Evolutionary conservation across 1,140 invertebrate species (phyloP).

Genomic region (Papilio polytes): DNA sequence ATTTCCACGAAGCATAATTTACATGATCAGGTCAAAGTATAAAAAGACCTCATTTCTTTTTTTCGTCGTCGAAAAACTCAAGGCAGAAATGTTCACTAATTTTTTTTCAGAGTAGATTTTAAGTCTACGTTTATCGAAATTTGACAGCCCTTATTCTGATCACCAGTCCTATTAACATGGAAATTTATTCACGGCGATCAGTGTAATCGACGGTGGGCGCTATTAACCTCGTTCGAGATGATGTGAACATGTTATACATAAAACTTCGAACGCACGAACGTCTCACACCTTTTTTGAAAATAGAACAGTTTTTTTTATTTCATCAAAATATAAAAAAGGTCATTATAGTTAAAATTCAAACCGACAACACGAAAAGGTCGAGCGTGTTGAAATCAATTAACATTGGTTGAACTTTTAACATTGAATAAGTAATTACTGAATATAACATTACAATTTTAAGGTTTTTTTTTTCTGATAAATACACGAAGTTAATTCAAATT

Average conservation of each 20-base stretch:
- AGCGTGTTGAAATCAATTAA: conserved; percentile 49
- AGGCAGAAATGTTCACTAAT: background rate
- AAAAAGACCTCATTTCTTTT: too few relatives aligned
- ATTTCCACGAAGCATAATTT: too few relatives aligned
- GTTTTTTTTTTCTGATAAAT: background rate
- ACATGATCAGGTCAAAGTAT: too few relatives aligned
- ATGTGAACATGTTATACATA: conserved; percentile 66
- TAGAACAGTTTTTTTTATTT: conserved; percentile 25
- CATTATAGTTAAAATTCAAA: conserved; percentile 1
- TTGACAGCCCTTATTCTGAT: conserved; percentile 62
- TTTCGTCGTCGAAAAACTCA: too few relatives aligned
- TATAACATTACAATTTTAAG: background rate
- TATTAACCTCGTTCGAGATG: conserved; percentile 77
- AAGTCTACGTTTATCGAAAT: background rate
- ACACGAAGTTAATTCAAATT: background rate
- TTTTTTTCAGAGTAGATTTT: background rate
- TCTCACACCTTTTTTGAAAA: conserved; percentile 40
- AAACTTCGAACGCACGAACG: conserved; percentile 51
- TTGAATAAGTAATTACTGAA: background rate
- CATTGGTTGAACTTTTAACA: conserved; percentile 45
- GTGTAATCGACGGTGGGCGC: conserved; percentile 71
- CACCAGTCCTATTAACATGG: conserved; percentile 76
- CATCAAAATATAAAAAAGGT: conserved; percentile 6
- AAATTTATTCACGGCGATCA: conserved; percentile 80
- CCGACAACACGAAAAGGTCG: conserved; percentile 21